These are phyloP conservation scores for Procavia capensis DNA, from an alignment of 2,113 vertebrate species.

Conservation along the genomic window DNA sequence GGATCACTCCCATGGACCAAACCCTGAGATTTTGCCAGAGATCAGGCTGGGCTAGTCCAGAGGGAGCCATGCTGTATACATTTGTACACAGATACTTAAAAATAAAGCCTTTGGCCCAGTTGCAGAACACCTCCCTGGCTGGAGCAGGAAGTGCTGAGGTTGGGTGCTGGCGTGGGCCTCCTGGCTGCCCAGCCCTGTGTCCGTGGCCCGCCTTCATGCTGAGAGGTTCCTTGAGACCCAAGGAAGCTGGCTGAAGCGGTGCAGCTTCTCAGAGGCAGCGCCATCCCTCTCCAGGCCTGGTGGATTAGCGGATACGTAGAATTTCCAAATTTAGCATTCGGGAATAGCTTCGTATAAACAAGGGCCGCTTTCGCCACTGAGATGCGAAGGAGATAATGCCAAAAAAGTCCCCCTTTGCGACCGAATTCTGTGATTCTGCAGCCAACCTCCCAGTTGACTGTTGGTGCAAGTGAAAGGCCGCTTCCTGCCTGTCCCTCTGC, in stretches of 20 bases:
- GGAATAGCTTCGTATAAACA: constrained; percentile 93
- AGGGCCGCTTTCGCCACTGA: constrained; percentile 84
- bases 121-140: background rate
- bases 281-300: constrained; percentile 67
- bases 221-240: constrained; percentile 63
- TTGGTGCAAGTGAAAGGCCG: constrained; percentile 87
- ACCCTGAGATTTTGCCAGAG: constrained; percentile 25
- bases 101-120: background rate
- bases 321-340: constrained; percentile 93
- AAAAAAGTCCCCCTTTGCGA: constrained; percentile 87
- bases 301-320: constrained; percentile 85
- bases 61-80: constrained; percentile 28
- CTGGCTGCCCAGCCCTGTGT: background rate
- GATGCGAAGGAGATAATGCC: constrained; percentile 86
- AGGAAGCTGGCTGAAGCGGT: background rate
- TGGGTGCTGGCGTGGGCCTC: background rate
- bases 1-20: background rate
- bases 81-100: constrained; percentile 56
- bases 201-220: constrained; percentile 61
- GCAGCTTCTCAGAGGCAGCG: constrained; percentile 75
- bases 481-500: constrained; percentile 90
- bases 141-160: background rate
- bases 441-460: constrained; percentile 86
- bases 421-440: constrained; percentile 89
- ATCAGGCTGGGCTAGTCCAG: background rate